phyloP scores from a whole-genome alignment of 2,113 vertebrate genomes.

The Hippocampus barbouri region DNA sequence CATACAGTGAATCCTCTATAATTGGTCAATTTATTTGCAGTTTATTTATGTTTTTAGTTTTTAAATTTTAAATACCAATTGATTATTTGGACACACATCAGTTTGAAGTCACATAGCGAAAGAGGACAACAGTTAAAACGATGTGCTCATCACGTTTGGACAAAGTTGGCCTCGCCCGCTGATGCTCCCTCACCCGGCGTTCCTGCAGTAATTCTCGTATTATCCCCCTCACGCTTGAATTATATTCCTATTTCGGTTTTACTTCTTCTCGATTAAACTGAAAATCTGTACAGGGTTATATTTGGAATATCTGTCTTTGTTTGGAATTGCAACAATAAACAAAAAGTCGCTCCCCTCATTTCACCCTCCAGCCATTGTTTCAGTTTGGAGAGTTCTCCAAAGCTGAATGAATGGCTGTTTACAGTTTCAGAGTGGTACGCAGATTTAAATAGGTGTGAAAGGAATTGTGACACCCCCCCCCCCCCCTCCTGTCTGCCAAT shows the following conservation, averaged over 20 bases:
- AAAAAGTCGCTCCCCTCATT: background rate
- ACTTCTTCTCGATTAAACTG: background rate
- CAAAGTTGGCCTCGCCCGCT: background rate
- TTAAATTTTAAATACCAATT: background rate
- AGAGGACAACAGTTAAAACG: background rate
- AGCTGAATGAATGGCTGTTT: conserved; percentile 1
- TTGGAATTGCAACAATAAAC: background rate
- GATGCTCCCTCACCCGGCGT: background rate
- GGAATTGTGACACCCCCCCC: background rate
- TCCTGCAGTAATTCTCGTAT: background rate
- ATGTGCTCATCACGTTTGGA: background rate
- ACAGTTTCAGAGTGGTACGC: background rate
- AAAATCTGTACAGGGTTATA: background rate
- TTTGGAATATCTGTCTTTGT: conserved; percentile 7
- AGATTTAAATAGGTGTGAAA: conserved; percentile 2
- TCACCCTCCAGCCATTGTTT: background rate
- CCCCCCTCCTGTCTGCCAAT: background rate
- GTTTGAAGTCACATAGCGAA: background rate
- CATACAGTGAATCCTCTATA: too few relatives aligned
- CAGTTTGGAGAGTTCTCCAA: background rate
- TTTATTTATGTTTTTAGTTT: too few relatives aligned
- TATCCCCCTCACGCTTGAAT: background rate
- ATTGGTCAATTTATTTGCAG: too few relatives aligned
- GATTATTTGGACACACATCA: background rate
- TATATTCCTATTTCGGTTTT: background rate